These are phyloP conservation scores for Capromys pilorides DNA, from an alignment of 2,797 vertebrate species.

Conservation along the genomic window DNA sequence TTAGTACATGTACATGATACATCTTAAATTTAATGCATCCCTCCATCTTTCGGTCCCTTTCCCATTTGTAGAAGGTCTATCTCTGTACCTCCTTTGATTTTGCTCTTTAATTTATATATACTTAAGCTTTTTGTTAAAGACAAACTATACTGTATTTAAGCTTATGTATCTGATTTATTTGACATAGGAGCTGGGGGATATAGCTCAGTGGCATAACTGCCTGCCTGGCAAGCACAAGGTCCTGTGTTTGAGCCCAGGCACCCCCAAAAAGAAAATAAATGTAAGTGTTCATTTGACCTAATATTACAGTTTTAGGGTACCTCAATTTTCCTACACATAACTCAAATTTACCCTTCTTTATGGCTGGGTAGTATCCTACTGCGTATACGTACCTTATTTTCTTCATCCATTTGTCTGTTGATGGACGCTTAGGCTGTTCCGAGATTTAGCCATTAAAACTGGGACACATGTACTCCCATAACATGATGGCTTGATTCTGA, in stretches of 20 bases:
- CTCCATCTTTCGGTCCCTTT: background rate
- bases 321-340: background rate
- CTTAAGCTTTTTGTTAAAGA: background rate
- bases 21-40: background rate
- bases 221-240: no score
- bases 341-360: background rate
- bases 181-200: background rate
- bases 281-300: background rate
- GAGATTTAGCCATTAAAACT: background rate
- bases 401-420: background rate
- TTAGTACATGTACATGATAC: background rate
- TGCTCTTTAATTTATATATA: background rate
- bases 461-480: no score
- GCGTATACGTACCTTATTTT: background rate
- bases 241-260: no score
- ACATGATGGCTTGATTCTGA: background rate
- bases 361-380: background rate
- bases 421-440: background rate
- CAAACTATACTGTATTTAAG: background rate
- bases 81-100: background rate
- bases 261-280: no score
- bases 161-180: background rate
- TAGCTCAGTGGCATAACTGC: no score
- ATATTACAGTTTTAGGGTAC: background rate
- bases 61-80: background rate